A percentile compares a stretch with the other conserved stretches of the same genome.
Conservation (phyloP, 2,797 vertebrate genomes). For the Gobio occitaniae region DNA sequence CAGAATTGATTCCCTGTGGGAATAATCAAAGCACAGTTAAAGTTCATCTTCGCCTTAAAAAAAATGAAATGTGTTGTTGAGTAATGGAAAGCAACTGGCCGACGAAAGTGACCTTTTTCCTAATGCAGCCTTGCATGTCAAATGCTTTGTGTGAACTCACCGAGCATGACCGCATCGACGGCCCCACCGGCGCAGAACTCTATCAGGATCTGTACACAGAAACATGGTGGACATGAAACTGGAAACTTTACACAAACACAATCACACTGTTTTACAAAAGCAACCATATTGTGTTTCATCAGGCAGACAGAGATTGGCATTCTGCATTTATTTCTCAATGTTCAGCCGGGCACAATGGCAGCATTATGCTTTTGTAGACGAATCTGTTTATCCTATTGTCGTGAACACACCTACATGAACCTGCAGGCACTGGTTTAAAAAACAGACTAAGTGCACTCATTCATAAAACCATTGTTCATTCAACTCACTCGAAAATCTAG, state of each 20-base stretch:
- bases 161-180: constrained; percentile 98
- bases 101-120: background rate
- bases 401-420: constrained; percentile 1
- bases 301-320: background rate
- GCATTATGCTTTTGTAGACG: background rate
- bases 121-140: background rate
- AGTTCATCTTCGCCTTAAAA: background rate
- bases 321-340: background rate
- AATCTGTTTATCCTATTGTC: constrained; percentile 19
- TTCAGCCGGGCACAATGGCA: constrained; percentile 2
- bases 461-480: background rate
- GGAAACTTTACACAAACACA: background rate
- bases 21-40: constrained; percentile 1
- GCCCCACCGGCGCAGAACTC: constrained; percentile 99
- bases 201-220: constrained; percentile 90
- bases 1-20: background rate
- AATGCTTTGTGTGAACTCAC: constrained; percentile 77
- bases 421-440: background rate
- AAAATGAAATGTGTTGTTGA: background rate
- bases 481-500: background rate
- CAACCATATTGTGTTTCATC: background rate
- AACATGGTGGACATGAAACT: background rate
- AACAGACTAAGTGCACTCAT: background rate
- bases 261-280: background rate
- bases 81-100: background rate